Evolutionary conservation across 2,888 invertebrate genomes (phyloP).

Genomic region (Agrochola circellaris): DNA sequence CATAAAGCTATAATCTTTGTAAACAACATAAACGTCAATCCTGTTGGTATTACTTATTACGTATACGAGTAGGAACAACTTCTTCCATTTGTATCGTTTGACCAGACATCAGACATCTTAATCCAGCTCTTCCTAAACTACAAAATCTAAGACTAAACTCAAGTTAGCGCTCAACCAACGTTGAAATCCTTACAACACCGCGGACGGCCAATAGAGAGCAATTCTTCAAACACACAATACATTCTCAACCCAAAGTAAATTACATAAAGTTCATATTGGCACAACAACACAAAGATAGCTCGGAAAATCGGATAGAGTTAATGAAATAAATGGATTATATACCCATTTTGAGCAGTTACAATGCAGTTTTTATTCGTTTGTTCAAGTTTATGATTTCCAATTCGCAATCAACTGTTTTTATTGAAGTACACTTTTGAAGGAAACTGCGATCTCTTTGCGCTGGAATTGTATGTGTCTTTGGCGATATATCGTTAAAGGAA

Average conservation of each 20-base stretch:
- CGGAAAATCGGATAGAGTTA: conserved; percentile 67
- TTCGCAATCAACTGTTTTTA: conserved; percentile 59
- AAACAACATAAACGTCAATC: background rate
- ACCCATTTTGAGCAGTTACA: conserved; percentile 66
- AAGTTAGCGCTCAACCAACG: conserved; percentile 66
- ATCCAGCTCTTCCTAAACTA: conserved; percentile 42
- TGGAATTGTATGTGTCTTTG: background rate
- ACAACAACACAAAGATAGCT: conserved; percentile 17
- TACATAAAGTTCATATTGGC: conserved; percentile 33
- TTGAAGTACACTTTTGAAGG: conserved; percentile 19
- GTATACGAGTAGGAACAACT: background rate
- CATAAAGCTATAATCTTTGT: background rate
- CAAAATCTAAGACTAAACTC: conserved; percentile 52
- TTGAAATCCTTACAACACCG: conserved; percentile 75
- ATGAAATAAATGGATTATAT: conserved; percentile 77
- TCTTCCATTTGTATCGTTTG: background rate
- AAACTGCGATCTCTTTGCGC: conserved; percentile 17
- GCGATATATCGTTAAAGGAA: background rate
- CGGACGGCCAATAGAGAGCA: conserved; percentile 68
- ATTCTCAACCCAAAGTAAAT: conserved; percentile 41
- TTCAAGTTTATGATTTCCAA: conserved; percentile 60
- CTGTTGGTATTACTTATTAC: too few relatives aligned
- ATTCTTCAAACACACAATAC: conserved; percentile 51
- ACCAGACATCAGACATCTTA: background rate
- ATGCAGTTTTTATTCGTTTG: conserved; percentile 62